A percentile compares a stretch with the other conserved stretches of the same genome.
phyloP scores from a whole-genome alignment of 2,113 vertebrate genomes.

The Rostratula benghalensis region DNA sequence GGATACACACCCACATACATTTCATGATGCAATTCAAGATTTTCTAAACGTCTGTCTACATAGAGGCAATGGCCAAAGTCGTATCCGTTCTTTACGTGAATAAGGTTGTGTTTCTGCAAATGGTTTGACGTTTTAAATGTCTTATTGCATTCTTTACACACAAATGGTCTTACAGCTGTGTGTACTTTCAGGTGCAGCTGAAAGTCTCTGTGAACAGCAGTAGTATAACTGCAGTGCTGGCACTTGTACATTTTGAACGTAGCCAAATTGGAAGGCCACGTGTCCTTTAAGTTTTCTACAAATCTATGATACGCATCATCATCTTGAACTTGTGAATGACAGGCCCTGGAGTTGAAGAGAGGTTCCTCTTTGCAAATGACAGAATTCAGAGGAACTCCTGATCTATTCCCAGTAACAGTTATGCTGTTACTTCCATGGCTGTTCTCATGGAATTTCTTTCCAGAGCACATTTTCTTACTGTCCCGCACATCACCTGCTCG shows the following conservation, averaged over 20 bases:
- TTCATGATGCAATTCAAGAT: neutral
- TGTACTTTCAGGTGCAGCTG: constrained; percentile 46
- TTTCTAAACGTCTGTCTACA: neutral
- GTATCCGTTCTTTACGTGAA: neutral
- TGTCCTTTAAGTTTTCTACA: neutral
- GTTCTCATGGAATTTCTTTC: neutral
- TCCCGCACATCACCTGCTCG: no score
- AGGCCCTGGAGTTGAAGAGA: neutral
- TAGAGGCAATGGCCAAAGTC: neutral
- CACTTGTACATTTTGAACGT: neutral
- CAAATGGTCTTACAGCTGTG: neutral
- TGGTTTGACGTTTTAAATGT: neutral
- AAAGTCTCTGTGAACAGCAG: neutral
- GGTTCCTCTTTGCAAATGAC: neutral
- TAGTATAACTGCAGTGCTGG: constrained; percentile 16
- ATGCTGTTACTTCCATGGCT: neutral
- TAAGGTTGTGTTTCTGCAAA: constrained; percentile 21
- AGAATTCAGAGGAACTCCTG: neutral
- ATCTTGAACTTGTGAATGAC: neutral
- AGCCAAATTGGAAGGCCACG: neutral
- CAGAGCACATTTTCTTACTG: neutral
- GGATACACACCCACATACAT: accelerated
- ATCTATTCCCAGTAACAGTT: neutral
- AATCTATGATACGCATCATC: neutral
- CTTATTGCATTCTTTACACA: constrained; percentile 32